phyloP scores from a whole-genome alignment of 35 echinoderm and acorn worm species.

The Apostichopus parvimensis region DNA sequence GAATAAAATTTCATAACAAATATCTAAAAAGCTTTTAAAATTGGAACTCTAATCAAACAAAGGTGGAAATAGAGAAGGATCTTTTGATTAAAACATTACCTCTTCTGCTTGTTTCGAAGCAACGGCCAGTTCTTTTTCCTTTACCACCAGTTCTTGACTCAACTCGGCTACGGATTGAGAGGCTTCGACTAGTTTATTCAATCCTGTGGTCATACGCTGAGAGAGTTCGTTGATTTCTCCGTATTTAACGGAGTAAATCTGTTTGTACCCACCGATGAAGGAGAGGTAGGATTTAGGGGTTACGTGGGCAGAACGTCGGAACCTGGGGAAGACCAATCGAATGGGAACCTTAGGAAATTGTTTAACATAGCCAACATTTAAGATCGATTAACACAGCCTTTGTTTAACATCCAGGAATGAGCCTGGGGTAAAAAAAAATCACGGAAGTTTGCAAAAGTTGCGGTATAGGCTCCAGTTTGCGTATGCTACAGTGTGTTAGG shows the following conservation, averaged over 20 bases:
- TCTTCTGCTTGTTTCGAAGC: conserved; percentile 90
- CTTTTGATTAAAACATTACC: conserved; percentile 22
- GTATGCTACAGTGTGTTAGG: no score
- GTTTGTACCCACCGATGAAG: conserved; percentile 98
- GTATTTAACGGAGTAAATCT: conserved; percentile 84
- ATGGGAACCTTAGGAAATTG: background rate
- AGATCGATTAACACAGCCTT: no score
- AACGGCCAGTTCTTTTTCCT: conserved; percentile 96
- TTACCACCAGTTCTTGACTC: conserved; percentile 80
- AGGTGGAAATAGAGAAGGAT: no score
- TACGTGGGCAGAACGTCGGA: conserved; percentile 95
- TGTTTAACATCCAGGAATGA: no score
- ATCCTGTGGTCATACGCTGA: conserved; percentile 91
- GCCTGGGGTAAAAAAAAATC: background rate
- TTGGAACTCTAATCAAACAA: no score
- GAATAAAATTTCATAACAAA: no score
- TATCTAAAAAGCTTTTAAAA: no score
- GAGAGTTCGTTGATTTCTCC: conserved; percentile 93
- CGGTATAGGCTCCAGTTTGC: no score
- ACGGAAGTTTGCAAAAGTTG: background rate
- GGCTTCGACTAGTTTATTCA: conserved; percentile 96
- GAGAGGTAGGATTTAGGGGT: conserved; percentile 99
- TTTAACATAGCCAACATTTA: background rate
- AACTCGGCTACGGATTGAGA: conserved; percentile 83
- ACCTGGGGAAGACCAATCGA: conserved; percentile 48